Base-by-base conservation (phyloP, 1,140 invertebrate species). In the Drosophila asahinai region DNA sequence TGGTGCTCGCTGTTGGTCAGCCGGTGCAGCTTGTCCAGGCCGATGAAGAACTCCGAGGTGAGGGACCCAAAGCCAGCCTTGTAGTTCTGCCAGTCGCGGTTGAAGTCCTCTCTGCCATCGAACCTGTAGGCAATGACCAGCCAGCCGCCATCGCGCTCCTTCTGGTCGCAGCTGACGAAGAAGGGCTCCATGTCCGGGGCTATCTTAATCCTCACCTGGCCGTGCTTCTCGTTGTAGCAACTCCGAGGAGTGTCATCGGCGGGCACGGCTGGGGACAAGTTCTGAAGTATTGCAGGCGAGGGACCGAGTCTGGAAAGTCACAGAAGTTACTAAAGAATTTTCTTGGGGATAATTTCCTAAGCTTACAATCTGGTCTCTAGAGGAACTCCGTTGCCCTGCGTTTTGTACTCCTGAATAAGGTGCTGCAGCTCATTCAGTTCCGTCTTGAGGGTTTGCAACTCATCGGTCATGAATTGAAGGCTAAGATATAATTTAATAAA, bases 101-200 rank as follows among this genome's bases (percentile, higher is more conserved):
- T 94, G 75, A 96, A 96, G 22, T 95, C 94, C 83, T 95, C 94
- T 11, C 94, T 93, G 3, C 95, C 95, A 66, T 96, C 95, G 65
- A 93, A 94, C 15, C 95, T 93, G 66, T 95, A 94, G 84, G 95
- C 95, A 43, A 96, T 92, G 9, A 94, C 95, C 55, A 94, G 94
- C 95, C 95, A 96, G 5, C 95, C 95, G 0, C 95, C 95, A 9
- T 87, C 64, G 0, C 67, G 70, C 25, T 54, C 92, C 1, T 93
- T 93, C 9, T 94, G 94, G 43, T 93, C 94, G 76, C 95, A 96
- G n/a, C 94, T 93, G 2, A 94, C 95, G 78, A 94, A 94, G 77
- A 96, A 95, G 0, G 95, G 93, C n/a, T 94, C 72, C 25, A 45
- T 45, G 14, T 81, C 49, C 2, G 30, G 7, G 0, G 54, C 51